Base-by-base conservation (phyloP, 1,140 invertebrate genomes). In the Platyscapa corneri region DNA sequence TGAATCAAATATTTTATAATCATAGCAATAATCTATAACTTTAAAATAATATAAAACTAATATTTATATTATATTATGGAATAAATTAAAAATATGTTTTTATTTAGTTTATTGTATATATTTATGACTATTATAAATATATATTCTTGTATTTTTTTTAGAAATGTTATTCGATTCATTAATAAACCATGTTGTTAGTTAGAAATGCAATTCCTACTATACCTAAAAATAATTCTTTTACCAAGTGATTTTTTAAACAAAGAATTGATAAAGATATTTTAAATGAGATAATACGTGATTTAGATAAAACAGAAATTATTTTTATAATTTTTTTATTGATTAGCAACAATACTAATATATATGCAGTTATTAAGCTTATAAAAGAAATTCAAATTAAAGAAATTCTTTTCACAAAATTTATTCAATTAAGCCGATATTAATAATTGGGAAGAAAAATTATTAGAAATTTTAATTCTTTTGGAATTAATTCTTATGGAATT, bases 291-390 rank as follows among this genome's bases (percentile, higher is more conserved):
- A 7, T 82, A 39, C 3, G 53, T 14, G 79, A 82, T 77, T 60
- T 86, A 32, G 84, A 86, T 70, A 12, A 56, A 0, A 78, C 1
- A 3, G 84, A 86, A 39, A 56, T 82, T 32, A 32, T 82, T 39
- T 86, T 80, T 72, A 53, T 86, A 56, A 78, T 86, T 70, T 86
- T 86, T 78, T 78, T 86, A 86, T 70, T 86, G 60, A 82, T 37
- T 30, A 39, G 77, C 37, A 30, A 42, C 39, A n/a, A 77, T 10
- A 77, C 80, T n/a, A 12, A 86, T 34, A 34, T 86, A 23, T 34
- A 2, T 60, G 0, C 53, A 70, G 32, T 78, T 3, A 20, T 86
- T 34, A 12, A 76, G 30, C 8, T 46, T 23, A 7, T 85, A 14
- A 1, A 82, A 30, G 32, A 82, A 27, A 60, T 27, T 60, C 56